These are phyloP conservation scores for Graphium colonna DNA, from an alignment of 2,888 invertebrate genomes.

Conservation along the genomic window DNA sequence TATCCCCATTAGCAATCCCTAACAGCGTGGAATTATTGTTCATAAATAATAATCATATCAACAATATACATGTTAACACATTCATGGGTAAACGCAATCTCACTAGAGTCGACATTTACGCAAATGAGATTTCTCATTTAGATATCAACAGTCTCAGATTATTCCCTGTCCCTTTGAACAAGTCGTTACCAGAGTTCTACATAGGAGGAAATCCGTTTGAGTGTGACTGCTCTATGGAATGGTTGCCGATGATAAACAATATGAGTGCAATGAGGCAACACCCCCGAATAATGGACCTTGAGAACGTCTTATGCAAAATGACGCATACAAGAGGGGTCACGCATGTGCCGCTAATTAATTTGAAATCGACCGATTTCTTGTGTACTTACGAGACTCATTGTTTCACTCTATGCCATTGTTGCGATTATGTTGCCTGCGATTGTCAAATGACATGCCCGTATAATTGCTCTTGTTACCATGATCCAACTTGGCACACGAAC, in stretches of 20 bases:
- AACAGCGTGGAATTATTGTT: conserved; percentile 92
- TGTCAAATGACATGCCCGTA: conserved; percentile 97
- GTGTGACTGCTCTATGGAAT: conserved; percentile 97
- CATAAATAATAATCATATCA: conserved; percentile 93
- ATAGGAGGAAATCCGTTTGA: conserved; percentile 96
- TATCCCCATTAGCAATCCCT: conserved; percentile 90
- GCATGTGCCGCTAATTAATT: conserved; percentile 86
- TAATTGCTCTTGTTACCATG: conserved; percentile 96
- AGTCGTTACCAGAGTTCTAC: conserved; percentile 92
- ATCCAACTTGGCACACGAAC: conserved; percentile 95
- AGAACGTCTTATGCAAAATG: conserved; percentile 92
- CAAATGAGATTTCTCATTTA: conserved; percentile 91
- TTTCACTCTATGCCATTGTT: conserved; percentile 96
- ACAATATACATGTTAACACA: conserved; percentile 89
- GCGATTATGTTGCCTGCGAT: conserved; percentile 97
- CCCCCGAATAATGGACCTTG: conserved; percentile 92
- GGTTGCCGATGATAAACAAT: conserved; percentile 94
- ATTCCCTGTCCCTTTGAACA: conserved; percentile 85
- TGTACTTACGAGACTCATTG: conserved; percentile 96
- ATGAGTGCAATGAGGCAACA: conserved; percentile 90
- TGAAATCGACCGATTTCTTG: conserved; percentile 90
- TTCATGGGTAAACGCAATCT: conserved; percentile 91
- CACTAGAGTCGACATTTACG: conserved; percentile 93
- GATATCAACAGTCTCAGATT: conserved; percentile 90
- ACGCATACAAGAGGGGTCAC: conserved; percentile 90